Conservation (phyloP, 2,113 vertebrate species). For the Copsychus sechellarum region DNA sequence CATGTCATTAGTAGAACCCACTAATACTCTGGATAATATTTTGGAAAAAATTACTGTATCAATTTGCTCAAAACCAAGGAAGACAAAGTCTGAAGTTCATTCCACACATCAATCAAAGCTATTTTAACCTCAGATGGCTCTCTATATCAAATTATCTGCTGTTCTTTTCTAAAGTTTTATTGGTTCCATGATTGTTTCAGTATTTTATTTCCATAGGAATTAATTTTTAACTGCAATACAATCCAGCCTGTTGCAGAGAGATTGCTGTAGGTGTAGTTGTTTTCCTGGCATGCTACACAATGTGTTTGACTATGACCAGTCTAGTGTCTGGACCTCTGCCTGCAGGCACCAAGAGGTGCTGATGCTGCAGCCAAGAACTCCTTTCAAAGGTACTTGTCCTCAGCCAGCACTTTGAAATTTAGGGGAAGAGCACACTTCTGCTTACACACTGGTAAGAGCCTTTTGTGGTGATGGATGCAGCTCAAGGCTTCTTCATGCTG, state of each 20-base stretch:
- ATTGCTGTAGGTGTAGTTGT: neutral
- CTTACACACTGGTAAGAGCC: neutral
- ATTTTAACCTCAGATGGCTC: neutral
- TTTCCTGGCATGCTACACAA: neutral
- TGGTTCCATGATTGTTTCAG: neutral
- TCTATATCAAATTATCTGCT: neutral
- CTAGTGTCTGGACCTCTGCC: neutral
- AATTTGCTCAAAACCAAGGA: neutral
- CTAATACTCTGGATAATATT: neutral
- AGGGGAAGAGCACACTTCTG: neutral
- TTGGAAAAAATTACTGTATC: neutral
- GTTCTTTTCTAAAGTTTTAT: neutral
- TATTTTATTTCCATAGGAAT: neutral
- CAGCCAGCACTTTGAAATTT: neutral
- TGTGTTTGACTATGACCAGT: neutral
- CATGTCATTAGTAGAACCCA: neutral
- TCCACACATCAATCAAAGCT: neutral
- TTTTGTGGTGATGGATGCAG: neutral
- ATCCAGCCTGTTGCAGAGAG: neutral
- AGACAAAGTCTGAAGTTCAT: neutral
- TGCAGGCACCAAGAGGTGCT: neutral
- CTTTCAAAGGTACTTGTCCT: neutral
- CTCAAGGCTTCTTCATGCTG: neutral
- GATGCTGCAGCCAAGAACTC: neutral
- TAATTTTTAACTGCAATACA: constrained; percentile 2